phyloP scores from a whole-genome alignment of 2,113 vertebrate genomes.

The Atrichornis clamosus region DNA sequence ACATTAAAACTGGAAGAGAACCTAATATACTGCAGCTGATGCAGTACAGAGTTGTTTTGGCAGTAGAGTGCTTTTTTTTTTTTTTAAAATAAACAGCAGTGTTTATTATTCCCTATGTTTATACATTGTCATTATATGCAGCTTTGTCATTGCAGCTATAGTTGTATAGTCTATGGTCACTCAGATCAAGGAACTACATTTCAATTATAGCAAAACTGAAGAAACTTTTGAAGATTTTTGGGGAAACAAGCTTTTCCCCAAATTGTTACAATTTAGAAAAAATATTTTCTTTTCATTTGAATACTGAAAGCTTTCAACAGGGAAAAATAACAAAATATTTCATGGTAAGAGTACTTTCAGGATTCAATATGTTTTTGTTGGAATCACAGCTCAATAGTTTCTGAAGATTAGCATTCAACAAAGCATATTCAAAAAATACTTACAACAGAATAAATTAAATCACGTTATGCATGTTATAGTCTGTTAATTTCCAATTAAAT shows the following conservation, averaged over 20 bases:
- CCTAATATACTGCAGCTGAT: not conserved
- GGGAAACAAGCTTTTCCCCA: not conserved
- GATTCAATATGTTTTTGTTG: not conserved
- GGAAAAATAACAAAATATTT: not conserved
- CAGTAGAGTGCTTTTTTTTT: not conserved
- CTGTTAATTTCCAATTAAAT: not conserved
- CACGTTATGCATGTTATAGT: not conserved
- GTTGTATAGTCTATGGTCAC: not conserved
- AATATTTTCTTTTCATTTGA: not conserved
- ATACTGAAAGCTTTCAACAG: not conserved
- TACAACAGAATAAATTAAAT: not conserved
- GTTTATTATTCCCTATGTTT: not conserved
- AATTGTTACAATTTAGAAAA: not conserved
- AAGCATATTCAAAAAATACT: not conserved
- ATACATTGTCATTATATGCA: not conserved
- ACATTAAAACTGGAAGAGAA: not conserved
- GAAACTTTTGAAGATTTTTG: not conserved
- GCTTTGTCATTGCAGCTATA: not conserved
- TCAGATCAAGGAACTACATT: not conserved
- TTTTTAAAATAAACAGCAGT: not conserved
- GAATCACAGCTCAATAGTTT: not conserved
- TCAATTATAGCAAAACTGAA: not conserved
- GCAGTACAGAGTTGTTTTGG: not conserved
- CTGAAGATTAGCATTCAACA: not conserved
- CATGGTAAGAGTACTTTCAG: not conserved